Evolutionary conservation across 2,113 vertebrate genomes (phyloP), one percentile per base, ranked within the genome.

Genomic region (Xyrauchen texanus): DNA sequence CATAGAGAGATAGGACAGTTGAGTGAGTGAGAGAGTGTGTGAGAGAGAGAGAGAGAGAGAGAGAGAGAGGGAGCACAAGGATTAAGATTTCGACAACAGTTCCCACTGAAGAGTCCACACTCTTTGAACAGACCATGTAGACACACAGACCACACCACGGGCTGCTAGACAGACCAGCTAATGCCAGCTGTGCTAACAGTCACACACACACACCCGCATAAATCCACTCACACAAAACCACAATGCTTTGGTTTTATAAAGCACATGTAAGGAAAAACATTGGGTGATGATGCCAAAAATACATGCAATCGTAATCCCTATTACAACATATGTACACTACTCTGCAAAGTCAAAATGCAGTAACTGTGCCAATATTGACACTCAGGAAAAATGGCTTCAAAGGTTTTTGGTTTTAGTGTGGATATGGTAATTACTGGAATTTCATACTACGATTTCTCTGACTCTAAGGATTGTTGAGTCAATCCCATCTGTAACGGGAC

Each of bases 21-120:
- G 64, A 82, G 86, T 84, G 84, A 86, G 87, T 89, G 84, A 87
- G 80, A 89, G 86, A 88, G 85, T 64, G 81, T 68, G 51, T 76
- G 70, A 72, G 67, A 47, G 76, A 84, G 10, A 82, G 73, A 74
- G 62, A 78, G 49, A 62, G 55, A 76, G 68, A 72, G 60, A 70
- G 12, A 79, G 70, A 68, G 82, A 68, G 61, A 70, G 75, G 82
- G 79, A 78, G 64, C 68, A 68, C 67, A 64, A 80, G 79, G 79
- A 81, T 78, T 77, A 81, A 73, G 70, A 82, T 51, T 81, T 73
- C 65, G 73, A 57, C 80, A 80, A 75, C 79, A 78, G 79, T 64
- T 68, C 72, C 64, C 68, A 77, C 81, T 83, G 49, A 80, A 53
- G 10, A 70, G 55, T 71, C 67, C 57, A 53, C 64, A 79, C 71